Evolutionary conservation across 2,113 vertebrate genomes (phyloP).

Genomic region (Ptychochromis oligacanthus): DNA sequence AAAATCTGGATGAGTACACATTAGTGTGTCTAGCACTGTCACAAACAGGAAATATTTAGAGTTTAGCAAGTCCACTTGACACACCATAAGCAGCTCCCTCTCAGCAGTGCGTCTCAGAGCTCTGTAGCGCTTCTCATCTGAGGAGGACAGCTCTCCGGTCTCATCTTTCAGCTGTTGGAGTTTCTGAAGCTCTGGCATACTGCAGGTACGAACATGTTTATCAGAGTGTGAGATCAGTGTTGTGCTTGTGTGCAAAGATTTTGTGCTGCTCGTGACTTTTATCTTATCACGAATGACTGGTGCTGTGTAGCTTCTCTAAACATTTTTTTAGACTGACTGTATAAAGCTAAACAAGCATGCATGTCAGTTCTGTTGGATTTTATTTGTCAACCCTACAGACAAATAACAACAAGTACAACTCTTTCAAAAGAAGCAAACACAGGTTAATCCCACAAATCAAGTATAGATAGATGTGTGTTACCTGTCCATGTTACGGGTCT

Average conservation of each 20-base stretch:
- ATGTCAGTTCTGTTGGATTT: background rate
- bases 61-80: background rate
- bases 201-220: constrained; percentile 50
- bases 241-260: background rate
- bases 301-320: background rate
- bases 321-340: background rate
- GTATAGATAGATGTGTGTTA: constrained; percentile 46
- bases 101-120: constrained; percentile 95
- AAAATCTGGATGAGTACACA: background rate
- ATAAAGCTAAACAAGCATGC: background rate
- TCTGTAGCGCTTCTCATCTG: constrained; percentile 96
- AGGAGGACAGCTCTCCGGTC: constrained; percentile 95
- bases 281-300: too few species aligned
- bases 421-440: background rate
- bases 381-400: background rate
- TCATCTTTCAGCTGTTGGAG: constrained; percentile 98
- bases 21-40: background rate
- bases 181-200: constrained; percentile 98
- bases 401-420: background rate
- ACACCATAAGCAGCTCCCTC: constrained; percentile 95
- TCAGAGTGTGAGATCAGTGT: background rate
- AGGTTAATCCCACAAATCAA: background rate
- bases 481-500: constrained; percentile 99
- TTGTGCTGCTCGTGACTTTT: background rate
- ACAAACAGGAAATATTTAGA: background rate